Evolutionary conservation across 2,797 vertebrate species (phyloP).

Genomic region (Chelon auratus): DNA sequence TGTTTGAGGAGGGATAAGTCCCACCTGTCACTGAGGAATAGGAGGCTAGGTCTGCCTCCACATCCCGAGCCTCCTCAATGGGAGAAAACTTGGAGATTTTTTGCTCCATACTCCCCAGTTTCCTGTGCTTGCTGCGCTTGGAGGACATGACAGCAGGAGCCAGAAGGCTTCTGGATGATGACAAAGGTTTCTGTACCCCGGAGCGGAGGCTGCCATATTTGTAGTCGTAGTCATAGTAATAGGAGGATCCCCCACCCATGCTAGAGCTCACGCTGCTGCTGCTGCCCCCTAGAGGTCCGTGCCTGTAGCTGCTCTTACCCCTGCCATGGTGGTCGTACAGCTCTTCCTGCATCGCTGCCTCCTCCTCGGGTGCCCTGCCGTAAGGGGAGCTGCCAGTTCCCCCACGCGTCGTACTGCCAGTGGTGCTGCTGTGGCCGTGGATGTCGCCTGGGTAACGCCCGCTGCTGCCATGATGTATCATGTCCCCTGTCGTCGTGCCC

Average conservation of each 20-base stretch:
- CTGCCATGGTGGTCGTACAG: slow-evolving; percentile 92
- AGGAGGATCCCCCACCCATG: slow-evolving; percentile 86
- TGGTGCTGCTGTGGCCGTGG: slow-evolving; percentile 81
- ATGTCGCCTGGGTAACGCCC: slow-evolving; percentile 83
- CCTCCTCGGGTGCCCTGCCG: slow-evolving; percentile 91
- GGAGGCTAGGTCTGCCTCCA: slow-evolving; percentile 95
- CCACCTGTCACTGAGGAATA: slow-evolving; percentile 85
- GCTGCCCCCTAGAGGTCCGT: slow-evolving; percentile 89
- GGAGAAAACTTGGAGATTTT: slow-evolving; percentile 99
- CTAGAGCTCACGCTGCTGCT: slow-evolving; percentile 82
- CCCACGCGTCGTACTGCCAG: slow-evolving; percentile 82
- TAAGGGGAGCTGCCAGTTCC: slow-evolving; percentile 91
- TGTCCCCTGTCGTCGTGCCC: slow-evolving; percentile 80
- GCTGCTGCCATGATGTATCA: slow-evolving; percentile 86
- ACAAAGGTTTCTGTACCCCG: slow-evolving; percentile 88
- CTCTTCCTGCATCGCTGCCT: slow-evolving; percentile 92
- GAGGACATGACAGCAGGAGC: slow-evolving; percentile 93
- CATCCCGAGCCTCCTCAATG: slow-evolving; percentile 98
- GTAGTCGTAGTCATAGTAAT: slow-evolving; percentile 92
- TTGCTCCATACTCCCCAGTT: slow-evolving; percentile 94
- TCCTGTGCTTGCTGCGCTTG: slow-evolving; percentile 98
- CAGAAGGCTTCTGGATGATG: slow-evolving; percentile 88
- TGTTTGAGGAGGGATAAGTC: slow-evolving; percentile 70
- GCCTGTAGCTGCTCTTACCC: slow-evolving; percentile 93
- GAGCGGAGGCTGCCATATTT: slow-evolving; percentile 83